Evolutionary conservation across 2,113 vertebrate genomes (phyloP), one percentile per base, ranked within the genome.

Genomic region (Entelurus aequoreus): DNA sequence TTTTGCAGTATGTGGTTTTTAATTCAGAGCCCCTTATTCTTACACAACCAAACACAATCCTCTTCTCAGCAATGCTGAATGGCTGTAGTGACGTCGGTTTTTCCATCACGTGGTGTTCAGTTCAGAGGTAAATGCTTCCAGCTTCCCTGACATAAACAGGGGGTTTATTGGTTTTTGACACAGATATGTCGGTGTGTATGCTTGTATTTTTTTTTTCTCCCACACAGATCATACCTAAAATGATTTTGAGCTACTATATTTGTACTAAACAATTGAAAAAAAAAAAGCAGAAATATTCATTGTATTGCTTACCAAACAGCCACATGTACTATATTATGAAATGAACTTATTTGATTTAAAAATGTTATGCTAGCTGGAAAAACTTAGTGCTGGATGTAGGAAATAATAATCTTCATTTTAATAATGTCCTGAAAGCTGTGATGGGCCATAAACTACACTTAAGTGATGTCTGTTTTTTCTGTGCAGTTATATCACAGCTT

Each of bases 81-180:
- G 63, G 35, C 60, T 60, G 54, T 35, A 35, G 16, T 73, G 72
- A 62, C 47, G 67, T 52, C 19, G 57, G 58, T 55, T 74, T 73
- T 67, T 75, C 54, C 62, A 1, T 66, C 60, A 74, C 68, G 67
- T 72, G 48, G 59, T 47, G 13, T 58, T 40, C 35, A 36, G 19
- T 42, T 70, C 44, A 55, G 56, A 52, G 13, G 51, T 21, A n/a
- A 68, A 51, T 60, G 48, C 36, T 16, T 64, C 56, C 51, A 65
- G 28, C 62, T 35, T 60, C n/a, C 19, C 15, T 6, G 6, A 58
- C 71, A 21, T 36, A 66, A 68, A 72, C 63, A 60, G 57, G 6
- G 56, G 44, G 68, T 21, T 19, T 63, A 55, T 77, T 75, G 78
- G 48, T 59, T 69, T 70, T 69, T 50, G 68, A 44, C 55, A 13